These are phyloP conservation scores for Drosophila mimica DNA, from an alignment of 2,888 invertebrate species.

Conservation along the genomic window DNA sequence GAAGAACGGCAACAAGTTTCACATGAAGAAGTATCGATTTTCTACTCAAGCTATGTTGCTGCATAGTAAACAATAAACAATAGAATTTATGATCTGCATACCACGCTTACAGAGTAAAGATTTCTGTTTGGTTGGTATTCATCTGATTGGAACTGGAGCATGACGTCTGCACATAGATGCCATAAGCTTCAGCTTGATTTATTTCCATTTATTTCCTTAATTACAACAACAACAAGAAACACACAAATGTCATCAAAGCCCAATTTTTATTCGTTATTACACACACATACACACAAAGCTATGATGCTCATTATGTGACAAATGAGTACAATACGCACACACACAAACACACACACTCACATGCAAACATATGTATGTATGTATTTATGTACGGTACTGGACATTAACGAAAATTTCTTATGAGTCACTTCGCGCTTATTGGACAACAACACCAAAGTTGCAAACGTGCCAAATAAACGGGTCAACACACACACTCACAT, in stretches of 20 bases:
- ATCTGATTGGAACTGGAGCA: slow-evolving; percentile 32
- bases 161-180: slow-evolving; percentile 23
- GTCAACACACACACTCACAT: slow-evolving; percentile 46
- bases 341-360: slow-evolving; percentile 3
- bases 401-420: slow-evolving; percentile 43
- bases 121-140: slow-evolving; percentile 1
- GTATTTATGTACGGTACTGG: slow-evolving; percentile 22
- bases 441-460: slow-evolving; percentile 36
- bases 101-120: not conserved
- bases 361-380: slow-evolving; percentile 12
- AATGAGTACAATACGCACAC: slow-evolving; percentile 14
- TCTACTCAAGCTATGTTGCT: not conserved
- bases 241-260: slow-evolving; percentile 19
- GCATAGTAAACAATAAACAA: not conserved
- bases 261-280: slow-evolving; percentile 13
- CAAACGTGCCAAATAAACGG: slow-evolving; percentile 51
- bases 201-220: slow-evolving; percentile 26
- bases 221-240: slow-evolving; percentile 6
- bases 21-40: not conserved
- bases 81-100: not conserved
- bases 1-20: slow-evolving; percentile 11
- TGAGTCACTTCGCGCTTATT: slow-evolving; percentile 58
- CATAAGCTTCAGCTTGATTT: slow-evolving; percentile 30
- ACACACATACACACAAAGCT: slow-evolving; percentile 5
- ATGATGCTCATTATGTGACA: slow-evolving; percentile 36